Percentiles rank a stretch among this genome's conserved stretches.
Evolutionary conservation across 2,888 invertebrate species (phyloP).

Genomic region (Thecophora atra): DNA sequence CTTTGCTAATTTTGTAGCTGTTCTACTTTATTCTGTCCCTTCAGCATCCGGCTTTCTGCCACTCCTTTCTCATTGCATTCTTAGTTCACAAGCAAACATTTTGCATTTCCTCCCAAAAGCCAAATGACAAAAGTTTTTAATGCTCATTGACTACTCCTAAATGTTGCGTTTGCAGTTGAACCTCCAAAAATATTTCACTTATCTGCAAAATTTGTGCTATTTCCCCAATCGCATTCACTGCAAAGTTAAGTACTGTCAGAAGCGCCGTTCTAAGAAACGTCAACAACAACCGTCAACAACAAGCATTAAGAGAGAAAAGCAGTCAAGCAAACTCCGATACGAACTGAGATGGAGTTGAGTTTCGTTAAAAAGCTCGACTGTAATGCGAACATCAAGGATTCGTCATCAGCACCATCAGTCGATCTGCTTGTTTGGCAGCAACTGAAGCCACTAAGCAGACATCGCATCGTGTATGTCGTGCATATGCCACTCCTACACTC

Average conservation of each 20-base stretch:
- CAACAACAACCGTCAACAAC: too few relatives aligned
- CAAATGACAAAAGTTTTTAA: slow-evolving; percentile 16
- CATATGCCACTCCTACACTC: too few relatives aligned
- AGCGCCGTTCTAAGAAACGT: neutral
- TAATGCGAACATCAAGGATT: too few relatives aligned
- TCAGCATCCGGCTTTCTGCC: neutral
- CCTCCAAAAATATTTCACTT: slow-evolving; percentile 24
- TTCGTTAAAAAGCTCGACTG: too few relatives aligned
- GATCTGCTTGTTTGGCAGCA: too few relatives aligned
- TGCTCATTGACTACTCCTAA: slow-evolving; percentile 33
- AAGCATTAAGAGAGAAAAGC: too few relatives aligned
- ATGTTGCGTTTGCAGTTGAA: slow-evolving; percentile 35
- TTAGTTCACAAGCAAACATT: neutral
- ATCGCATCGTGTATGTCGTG: too few relatives aligned
- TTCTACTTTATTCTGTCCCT: neutral
- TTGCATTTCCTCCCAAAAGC: neutral
- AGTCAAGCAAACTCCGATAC: too few relatives aligned
- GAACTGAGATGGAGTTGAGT: too few relatives aligned
- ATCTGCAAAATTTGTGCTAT: slow-evolving; percentile 10
- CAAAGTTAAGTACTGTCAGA: neutral
- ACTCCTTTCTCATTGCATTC: neutral
- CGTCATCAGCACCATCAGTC: too few relatives aligned
- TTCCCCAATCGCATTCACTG: slow-evolving; percentile 5
- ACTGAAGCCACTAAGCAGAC: too few relatives aligned
- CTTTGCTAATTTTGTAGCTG: neutral